Conservation (phyloP, 2,888 invertebrate species). For the Xestia c-nigrum region DNA sequence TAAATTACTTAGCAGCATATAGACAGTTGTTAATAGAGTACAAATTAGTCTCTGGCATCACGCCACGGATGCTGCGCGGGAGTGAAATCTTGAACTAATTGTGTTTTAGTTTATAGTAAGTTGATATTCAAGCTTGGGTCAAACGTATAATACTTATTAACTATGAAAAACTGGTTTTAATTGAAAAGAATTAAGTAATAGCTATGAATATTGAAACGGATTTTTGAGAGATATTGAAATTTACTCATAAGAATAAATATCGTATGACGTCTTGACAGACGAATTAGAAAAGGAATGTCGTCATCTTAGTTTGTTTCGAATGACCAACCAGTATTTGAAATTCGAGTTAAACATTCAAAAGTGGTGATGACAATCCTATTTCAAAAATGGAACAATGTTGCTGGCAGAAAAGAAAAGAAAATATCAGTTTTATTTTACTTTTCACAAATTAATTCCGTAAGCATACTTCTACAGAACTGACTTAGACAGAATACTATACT, state of each 20-base stretch:
- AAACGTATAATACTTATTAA: not conserved
- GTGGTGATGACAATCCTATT: not conserved
- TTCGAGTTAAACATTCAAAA: not conserved
- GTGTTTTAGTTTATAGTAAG: not conserved
- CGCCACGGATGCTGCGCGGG: slow-evolving; percentile 52
- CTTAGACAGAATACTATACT: not conserved
- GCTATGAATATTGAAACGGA: no score
- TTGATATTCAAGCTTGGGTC: not conserved
- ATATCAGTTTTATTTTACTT: not conserved
- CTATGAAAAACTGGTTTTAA: not conserved
- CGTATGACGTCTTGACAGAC: not conserved
- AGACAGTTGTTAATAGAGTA: slow-evolving; percentile 43
- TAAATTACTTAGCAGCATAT: slow-evolving; percentile 21
- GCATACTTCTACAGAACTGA: slow-evolving; percentile 3
- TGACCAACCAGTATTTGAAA: not conserved
- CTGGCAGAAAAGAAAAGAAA: not conserved
- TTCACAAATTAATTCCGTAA: not conserved
- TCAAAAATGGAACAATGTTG: slow-evolving; percentile 8
- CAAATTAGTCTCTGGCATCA: slow-evolving; percentile 50
- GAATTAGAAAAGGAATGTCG: not conserved
- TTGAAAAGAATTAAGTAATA: not conserved
- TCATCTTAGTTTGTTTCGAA: not conserved
- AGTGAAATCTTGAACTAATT: slow-evolving; percentile 45
- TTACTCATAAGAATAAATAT: not conserved
- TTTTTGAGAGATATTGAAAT: not conserved